These are phyloP conservation scores for Nannoperca obscura DNA, from an alignment of 2,797 vertebrate genomes.

Conservation along the genomic window DNA sequence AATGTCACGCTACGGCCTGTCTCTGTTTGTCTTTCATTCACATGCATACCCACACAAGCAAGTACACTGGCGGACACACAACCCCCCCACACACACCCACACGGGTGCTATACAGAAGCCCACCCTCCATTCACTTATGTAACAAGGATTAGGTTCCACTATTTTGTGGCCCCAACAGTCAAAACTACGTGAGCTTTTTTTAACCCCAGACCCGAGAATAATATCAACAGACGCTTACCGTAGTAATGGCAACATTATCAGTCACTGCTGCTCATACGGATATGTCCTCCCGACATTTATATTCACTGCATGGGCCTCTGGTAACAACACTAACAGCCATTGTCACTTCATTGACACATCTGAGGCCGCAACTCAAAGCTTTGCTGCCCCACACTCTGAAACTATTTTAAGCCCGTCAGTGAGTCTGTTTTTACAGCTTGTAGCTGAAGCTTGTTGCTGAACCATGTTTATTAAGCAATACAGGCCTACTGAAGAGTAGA, in stretches of 20 bases:
- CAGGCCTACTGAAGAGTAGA: background rate
- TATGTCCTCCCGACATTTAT: constrained; percentile 45
- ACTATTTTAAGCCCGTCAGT: background rate
- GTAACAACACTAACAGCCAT: constrained; percentile 27
- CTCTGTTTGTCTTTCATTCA: constrained; percentile 76
- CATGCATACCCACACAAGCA: constrained; percentile 51
- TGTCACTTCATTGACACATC: constrained; percentile 6
- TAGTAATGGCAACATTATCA: constrained; percentile 56
- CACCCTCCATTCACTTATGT: constrained; percentile 66
- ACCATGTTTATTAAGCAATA: constrained; percentile 7
- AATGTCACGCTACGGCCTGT: constrained; percentile 58
- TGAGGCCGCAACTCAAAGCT: constrained; percentile 23
- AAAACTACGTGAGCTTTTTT: constrained; percentile 77
- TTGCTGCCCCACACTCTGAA: background rate
- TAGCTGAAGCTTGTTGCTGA: background rate
- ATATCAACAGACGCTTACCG: constrained; percentile 65
- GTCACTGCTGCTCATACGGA: constrained; percentile 36
- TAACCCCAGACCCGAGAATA: constrained; percentile 71
- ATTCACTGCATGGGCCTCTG: constrained; percentile 32
- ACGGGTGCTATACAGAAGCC: constrained; percentile 38
- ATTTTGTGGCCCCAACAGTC: constrained; percentile 66
- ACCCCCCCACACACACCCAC: background rate
- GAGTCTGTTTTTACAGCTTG: constrained; percentile 24
- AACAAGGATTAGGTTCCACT: constrained; percentile 76
- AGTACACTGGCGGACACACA: constrained; percentile 27